Evolutionary conservation across 2,113 vertebrate species (phyloP).

Genomic region (Brachypteracias leptosomus): DNA sequence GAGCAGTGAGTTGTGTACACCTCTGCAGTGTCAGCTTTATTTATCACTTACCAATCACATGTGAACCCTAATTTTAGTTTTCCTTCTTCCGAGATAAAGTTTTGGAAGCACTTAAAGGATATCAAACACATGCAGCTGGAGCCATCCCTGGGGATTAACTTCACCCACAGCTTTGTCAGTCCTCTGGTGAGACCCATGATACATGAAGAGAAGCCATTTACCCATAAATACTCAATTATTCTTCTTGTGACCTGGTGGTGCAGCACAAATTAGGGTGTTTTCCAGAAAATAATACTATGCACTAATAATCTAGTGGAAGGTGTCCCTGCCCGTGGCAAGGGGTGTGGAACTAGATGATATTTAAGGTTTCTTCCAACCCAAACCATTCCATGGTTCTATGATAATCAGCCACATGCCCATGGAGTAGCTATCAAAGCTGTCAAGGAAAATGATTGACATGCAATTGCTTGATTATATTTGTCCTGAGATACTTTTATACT

Average conservation of each 20-base stretch:
- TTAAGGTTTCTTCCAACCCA: background rate
- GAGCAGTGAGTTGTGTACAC: background rate
- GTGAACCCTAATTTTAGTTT: background rate
- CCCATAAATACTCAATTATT: background rate
- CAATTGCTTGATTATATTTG: background rate
- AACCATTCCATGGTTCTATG: background rate
- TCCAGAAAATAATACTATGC: fast-evolving
- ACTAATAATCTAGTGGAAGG: background rate
- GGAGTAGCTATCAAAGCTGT: conserved; percentile 14
- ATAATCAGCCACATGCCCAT: background rate
- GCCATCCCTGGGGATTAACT: background rate
- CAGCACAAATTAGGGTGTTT: background rate
- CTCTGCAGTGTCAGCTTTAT: background rate
- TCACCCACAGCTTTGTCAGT: background rate
- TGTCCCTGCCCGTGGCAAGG: background rate
- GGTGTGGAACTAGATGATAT: background rate
- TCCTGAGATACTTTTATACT: background rate
- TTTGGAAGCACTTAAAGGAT: background rate
- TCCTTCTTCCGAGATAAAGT: background rate
- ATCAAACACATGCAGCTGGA: background rate
- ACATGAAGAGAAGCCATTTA: background rate
- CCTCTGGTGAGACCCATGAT: fast-evolving
- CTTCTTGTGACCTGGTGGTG: background rate
- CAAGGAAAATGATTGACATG: background rate
- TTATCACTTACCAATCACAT: background rate